phyloP scores from a whole-genome alignment of 2,113 vertebrate species.

The Syngnathoides biaculeatus region DNA sequence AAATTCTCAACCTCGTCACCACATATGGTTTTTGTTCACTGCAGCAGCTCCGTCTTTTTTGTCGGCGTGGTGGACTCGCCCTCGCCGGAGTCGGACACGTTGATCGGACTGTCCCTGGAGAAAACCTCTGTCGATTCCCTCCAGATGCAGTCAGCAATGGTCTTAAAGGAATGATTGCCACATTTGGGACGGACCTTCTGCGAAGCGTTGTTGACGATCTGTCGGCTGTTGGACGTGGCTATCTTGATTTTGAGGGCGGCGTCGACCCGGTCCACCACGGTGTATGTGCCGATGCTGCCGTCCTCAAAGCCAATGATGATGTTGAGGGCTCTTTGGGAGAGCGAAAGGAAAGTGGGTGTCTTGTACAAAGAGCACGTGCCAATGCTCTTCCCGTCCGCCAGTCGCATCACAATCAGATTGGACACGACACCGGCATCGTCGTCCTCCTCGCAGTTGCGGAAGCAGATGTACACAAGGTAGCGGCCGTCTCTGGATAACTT shows the following conservation, averaged over 20 bases:
- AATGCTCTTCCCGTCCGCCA: conserved; percentile 96
- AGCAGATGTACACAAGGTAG: conserved; percentile 96
- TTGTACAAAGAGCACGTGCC: conserved; percentile 98
- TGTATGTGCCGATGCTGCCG: conserved; percentile 96
- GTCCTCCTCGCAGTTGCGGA: conserved; percentile 85
- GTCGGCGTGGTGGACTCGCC: conserved; percentile 87
- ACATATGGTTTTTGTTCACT: conserved; percentile 72
- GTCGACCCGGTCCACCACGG: conserved; percentile 94
- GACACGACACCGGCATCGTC: conserved; percentile 87
- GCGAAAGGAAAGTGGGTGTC: conserved; percentile 89
- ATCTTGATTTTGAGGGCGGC: conserved; percentile 98
- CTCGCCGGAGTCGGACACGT: conserved; percentile 86
- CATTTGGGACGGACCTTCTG: conserved; percentile 90
- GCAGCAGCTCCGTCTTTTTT: conserved; percentile 87
- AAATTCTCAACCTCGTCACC: conserved; percentile 52
- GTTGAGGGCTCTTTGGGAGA: conserved; percentile 93
- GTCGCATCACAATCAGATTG: conserved; percentile 93
- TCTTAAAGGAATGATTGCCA: conserved; percentile 86
- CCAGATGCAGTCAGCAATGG: conserved; percentile 91
- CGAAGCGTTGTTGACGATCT: conserved; percentile 89
- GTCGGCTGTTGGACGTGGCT: conserved; percentile 96
- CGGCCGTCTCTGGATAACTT: conserved; percentile 91
- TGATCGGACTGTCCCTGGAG: conserved; percentile 95
- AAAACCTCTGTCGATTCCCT: conserved; percentile 97
- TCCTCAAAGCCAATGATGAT: conserved; percentile 98